Base-by-base conservation (phyloP, 2,113 vertebrate species). In the Neodon shergylaensis region DNA sequence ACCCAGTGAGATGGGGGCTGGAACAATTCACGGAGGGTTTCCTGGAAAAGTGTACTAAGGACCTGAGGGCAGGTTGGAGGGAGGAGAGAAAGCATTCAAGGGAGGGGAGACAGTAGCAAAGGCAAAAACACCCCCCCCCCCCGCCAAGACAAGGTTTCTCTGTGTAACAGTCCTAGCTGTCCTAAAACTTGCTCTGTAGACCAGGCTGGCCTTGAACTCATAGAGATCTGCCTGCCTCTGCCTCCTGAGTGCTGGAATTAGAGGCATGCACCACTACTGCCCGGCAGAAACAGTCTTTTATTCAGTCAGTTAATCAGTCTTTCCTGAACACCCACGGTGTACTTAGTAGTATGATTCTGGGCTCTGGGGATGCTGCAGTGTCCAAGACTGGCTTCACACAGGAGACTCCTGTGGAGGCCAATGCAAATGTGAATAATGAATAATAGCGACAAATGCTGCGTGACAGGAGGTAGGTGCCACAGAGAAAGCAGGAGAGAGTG, bases 1-100 rank as follows among this genome's bases (percentile, higher is more conserved):
- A 84, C 39, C 26, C 81, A 31, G 61, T 84, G 58, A 73, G 72
- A 24, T 24, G 39, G 36, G 58, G 49, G 31, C 42, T 47, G 85
- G 36, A 58, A 26, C 22, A 42, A 11, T 5, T 86, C 58, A 54
- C 3, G n/a, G n/a, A 91, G 79, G 90, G 78, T 88, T 94, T 96
- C 72, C 90, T 42, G 73, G 81, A 87, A 63, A 36, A 81, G 52
- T 5, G 36, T n/a, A 4, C 6, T 5, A 1, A 28, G 26, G 70
- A 47, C 16, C 47, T 86, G 44, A 26, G 39, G 13, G 13, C 33
- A 58, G 58, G 33, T 13, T 19, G 87, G 65, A 36, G 52, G 33
- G 65, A 42, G 52, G 70, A 52, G 44, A 61, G 91, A 42, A 52
- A 72, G 31, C 70, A 47, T 76, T 66, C 14, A 65, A 26, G 82